Base-by-base conservation (phyloP, 2,888 invertebrate genomes). In the Dicycla oo region DNA sequence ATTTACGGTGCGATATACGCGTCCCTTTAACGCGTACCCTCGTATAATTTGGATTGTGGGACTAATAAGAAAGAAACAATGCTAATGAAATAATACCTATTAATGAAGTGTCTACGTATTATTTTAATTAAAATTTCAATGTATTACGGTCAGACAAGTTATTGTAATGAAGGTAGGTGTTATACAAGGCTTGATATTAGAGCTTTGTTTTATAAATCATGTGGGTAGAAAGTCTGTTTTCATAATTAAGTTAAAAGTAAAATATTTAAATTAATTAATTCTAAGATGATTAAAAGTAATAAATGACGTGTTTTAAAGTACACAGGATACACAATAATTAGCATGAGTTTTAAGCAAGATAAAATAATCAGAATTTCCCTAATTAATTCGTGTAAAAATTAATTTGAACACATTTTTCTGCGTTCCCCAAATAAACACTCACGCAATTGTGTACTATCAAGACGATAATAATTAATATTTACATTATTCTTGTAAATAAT, bases 1-100 rank as follows among this genome's bases (percentile, higher is more conserved):
- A 94, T 94, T 94, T 93, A 93, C 91, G 90, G 90, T 87, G 90
- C 93, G 91, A 93, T 93, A 93, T 92, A 94, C 93, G 91, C 89
- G 91, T 87, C 93, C 93, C 91, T 92, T 92, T 92, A 91, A 92
- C 93, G 90, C 93, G 88, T 88, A 91, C 94, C 94, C 93, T 93
- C 90, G 91, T 91, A 92, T 93, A 93, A 94, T 94, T 94, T 90
- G 91, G 91, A 92, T 91, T 93, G 91, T 90, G 92, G 89, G 91
- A 89, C 90, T 89, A 91, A 91, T 92, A 93, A 90, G 92, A 91
- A 92, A 92, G 92, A 91, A 91, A 92, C 92, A 92, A 92, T 91
- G 89, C 87, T 92, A 92, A 93, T 93, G 89, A 93, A 92, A 91
- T 92, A 92, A 91, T 90, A 86, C 86, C 83, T 86, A 87, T 88